Conservation (phyloP, 2,888 invertebrate species). For the Hemistola chrysoprasaria region DNA sequence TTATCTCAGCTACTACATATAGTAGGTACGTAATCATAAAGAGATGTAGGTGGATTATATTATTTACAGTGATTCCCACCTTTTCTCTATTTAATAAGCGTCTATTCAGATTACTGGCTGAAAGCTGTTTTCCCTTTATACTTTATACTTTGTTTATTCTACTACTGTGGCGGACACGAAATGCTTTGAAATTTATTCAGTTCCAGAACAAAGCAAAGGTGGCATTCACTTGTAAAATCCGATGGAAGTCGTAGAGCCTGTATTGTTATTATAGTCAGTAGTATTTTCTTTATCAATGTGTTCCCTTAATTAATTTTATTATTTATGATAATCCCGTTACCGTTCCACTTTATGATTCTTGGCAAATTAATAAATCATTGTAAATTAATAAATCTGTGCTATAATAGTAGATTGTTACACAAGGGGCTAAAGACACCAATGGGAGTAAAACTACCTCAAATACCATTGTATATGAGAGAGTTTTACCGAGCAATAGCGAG, state of each 20-base stretch:
- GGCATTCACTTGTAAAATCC: constrained; percentile 28
- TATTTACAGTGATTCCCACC: neutral
- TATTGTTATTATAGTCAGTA: constrained; percentile 20
- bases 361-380: too few relatives aligned
- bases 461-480: too few relatives aligned
- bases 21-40: too few relatives aligned
- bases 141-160: constrained; percentile 24
- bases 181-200: constrained; percentile 28
- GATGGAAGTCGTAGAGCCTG: constrained; percentile 20
- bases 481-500: too few relatives aligned
- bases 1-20: too few relatives aligned
- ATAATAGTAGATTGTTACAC: too few relatives aligned
- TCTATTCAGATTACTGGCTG: constrained; percentile 9
- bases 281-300: constrained; percentile 24
- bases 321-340: too few relatives aligned
- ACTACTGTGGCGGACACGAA: constrained; percentile 14
- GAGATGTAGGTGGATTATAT: too few relatives aligned
- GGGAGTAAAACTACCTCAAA: too few relatives aligned
- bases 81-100: neutral
- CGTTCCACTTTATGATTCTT: too few relatives aligned
- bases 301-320: constrained; percentile 22
- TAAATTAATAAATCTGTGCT: too few relatives aligned
- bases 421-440: too few relatives aligned
- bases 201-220: constrained; percentile 29
- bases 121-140: constrained; percentile 23